Evolutionary conservation across 23 tunicate genomes (phyloP).

Genomic region (Botrylloides violaceus): DNA sequence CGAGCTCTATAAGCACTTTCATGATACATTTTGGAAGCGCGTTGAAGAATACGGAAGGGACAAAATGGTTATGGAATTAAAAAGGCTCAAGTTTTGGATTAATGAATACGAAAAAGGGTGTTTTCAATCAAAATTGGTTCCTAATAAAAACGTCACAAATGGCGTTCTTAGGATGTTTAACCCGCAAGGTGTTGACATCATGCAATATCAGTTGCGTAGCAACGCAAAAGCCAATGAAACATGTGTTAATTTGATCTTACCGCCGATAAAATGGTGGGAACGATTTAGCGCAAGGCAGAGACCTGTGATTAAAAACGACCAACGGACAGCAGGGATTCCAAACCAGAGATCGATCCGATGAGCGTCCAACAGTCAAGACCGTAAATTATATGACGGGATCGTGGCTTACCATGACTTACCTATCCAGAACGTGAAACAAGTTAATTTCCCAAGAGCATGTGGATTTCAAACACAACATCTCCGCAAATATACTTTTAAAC

Average conservation of each 20-base stretch:
- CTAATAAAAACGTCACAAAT: constrained; percentile 12
- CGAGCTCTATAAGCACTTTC: constrained; percentile 31
- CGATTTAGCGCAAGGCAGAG: neutral
- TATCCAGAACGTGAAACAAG: too few relatives aligned
- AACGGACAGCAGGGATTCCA: too few relatives aligned
- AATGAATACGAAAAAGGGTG: constrained; percentile 13
- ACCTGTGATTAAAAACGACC: too few relatives aligned
- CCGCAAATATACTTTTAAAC: too few relatives aligned
- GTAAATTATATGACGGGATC: too few relatives aligned
- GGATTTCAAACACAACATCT: too few relatives aligned
- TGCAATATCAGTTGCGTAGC: constrained; percentile 33
- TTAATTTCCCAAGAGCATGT: too few relatives aligned
- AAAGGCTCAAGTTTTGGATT: constrained; percentile 19
- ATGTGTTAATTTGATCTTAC: constrained; percentile 33
- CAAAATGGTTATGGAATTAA: constrained; percentile 29
- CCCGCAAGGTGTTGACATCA: constrained; percentile 43
- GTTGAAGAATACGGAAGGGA: constrained; percentile 49
- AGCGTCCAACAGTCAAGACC: too few relatives aligned
- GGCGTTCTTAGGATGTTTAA: constrained; percentile 10
- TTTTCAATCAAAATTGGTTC: constrained; percentile 26
- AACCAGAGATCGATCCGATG: too few relatives aligned
- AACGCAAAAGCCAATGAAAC: constrained; percentile 8
- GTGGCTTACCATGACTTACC: too few relatives aligned
- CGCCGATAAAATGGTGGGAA: constrained; percentile 39
- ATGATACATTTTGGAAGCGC: constrained; percentile 54